Evolutionary conservation across 2,113 vertebrate genomes (phyloP).

Genomic region (Plectropomus leopardus): DNA sequence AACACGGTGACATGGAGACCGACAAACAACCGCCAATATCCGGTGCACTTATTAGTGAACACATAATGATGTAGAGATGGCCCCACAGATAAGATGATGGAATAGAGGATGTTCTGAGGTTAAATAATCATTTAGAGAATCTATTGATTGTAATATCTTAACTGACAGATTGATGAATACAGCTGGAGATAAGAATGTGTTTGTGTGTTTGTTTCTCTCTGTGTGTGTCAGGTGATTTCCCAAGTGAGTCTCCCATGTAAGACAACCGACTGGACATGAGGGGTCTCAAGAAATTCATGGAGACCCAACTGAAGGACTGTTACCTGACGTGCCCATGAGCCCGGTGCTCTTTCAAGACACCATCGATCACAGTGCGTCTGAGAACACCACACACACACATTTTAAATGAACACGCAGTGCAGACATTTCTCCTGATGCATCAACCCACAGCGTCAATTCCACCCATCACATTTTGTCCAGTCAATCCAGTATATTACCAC

Average conservation of each 20-base stretch:
- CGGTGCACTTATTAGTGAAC: slow-evolving; percentile 69
- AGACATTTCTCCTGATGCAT: slow-evolving; percentile 18
- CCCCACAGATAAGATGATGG: slow-evolving; percentile 40
- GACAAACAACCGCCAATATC: slow-evolving; percentile 83
- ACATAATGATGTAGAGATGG: slow-evolving; percentile 1
- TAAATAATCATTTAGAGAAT: slow-evolving; percentile 32
- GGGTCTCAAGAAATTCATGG: slow-evolving; percentile 87
- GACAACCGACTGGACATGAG: slow-evolving; percentile 88
- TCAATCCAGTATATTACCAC: slow-evolving; percentile 64
- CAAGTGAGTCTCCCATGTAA: slow-evolving; percentile 86
- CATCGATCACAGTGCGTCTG: slow-evolving; percentile 87
- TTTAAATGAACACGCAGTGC: neutral
- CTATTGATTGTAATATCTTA: slow-evolving; percentile 34
- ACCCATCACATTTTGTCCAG: slow-evolving; percentile 18
- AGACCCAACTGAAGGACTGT: slow-evolving; percentile 86
- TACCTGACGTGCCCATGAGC: slow-evolving; percentile 86
- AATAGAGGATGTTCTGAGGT: slow-evolving; percentile 33
- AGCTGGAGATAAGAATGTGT: slow-evolving; percentile 12
- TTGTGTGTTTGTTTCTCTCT: neutral
- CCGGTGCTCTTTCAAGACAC: slow-evolving; percentile 91
- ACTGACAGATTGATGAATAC: slow-evolving; percentile 44
- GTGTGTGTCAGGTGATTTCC: slow-evolving; percentile 87
- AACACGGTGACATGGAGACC: neutral
- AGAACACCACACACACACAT: neutral
- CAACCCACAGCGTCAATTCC: slow-evolving; percentile 27